phyloP scores from a whole-genome alignment of 2,888 invertebrate genomes.

The Belgica antarctica region DNA sequence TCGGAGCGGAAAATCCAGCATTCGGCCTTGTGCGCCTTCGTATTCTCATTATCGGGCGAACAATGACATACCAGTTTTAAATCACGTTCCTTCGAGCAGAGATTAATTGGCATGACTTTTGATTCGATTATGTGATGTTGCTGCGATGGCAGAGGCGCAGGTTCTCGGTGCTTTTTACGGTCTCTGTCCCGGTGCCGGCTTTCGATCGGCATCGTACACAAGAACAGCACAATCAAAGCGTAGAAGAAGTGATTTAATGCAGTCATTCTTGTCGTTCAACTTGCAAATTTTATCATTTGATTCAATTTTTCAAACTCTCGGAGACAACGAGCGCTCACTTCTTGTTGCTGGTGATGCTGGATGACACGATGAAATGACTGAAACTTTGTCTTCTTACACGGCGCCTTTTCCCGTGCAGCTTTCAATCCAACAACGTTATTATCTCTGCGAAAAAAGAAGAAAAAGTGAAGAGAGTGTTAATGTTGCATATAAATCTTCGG shows the following conservation, averaged over 20 bases:
- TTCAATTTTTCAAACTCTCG: constrained; percentile 30
- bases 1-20: constrained; percentile 74
- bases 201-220: background rate
- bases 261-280: constrained; percentile 33
- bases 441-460: constrained; percentile 25
- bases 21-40: constrained; percentile 67
- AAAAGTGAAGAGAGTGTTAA: constrained; percentile 10
- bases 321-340: constrained; percentile 3
- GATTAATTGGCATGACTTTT: constrained; percentile 47
- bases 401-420: background rate
- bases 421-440: constrained; percentile 12
- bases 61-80: constrained; percentile 56
- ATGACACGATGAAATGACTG: too few relatives aligned
- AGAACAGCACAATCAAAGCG: constrained; percentile 12
- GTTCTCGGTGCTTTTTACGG: constrained; percentile 30
- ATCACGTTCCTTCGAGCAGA: constrained; percentile 53
- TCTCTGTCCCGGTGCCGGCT: constrained; percentile 32
- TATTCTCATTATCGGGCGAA: constrained; percentile 48
- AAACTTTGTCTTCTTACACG: background rate
- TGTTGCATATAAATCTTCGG: constrained; percentile 36
- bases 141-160: constrained; percentile 34
- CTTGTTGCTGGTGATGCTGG: background rate
- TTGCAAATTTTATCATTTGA: constrained; percentile 41
- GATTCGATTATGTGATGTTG: constrained; percentile 40
- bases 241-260: constrained; percentile 33